Base-by-base conservation (phyloP, 2,888 invertebrate genomes). In the Hartigia nigra region DNA sequence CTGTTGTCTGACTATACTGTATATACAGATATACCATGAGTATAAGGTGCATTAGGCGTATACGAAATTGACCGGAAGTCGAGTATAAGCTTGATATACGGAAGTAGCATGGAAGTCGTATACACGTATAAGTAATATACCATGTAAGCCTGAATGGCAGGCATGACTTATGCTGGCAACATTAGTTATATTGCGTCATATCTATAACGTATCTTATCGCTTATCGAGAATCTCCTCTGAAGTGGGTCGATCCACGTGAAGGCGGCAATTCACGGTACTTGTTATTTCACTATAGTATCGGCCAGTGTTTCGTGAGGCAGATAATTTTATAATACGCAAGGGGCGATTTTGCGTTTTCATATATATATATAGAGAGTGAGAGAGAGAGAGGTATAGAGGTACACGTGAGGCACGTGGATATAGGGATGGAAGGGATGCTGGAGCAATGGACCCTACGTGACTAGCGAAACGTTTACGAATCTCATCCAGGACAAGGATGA, bases 161-260 rank as follows among this genome's bases (percentile, higher is more conserved):
- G 12, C 12, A 32, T 14, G 31, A 72, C 12, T 12, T 12, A 72
- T 72, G 12, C 4, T 23, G 12, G 9, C 31, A 14, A 9, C 12
- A 31, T 1, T 4, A 32, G 31, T 72, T 4, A 12, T 0, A 12
- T 72, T 72, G 72, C 72, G 72, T 32, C 12, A 55, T 55, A 55
- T 55, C 14, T 55, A 55, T 23, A 55, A 55, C 14, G 70, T 81
- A 82, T 82, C 82, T 84, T 83, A 84, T 83, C 83, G 72, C 81
- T 84, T 88, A 88, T 88, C 87, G 83, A 80, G 70, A 79, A 87
- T 87, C 86, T 84, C 79, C 79, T 77, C 75, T 79, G 80, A 85
- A 83, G 81, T 82, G 82, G 77, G 70, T 69, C 77, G 80, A 81
- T 5, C 5, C 74, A 12, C 70, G 70, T 4, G 69, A 35, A 74